Evolutionary conservation across 2,888 invertebrate species (phyloP), one percentile per base, ranked within the genome.

Genomic region (Teleogryllus oceanicus): DNA sequence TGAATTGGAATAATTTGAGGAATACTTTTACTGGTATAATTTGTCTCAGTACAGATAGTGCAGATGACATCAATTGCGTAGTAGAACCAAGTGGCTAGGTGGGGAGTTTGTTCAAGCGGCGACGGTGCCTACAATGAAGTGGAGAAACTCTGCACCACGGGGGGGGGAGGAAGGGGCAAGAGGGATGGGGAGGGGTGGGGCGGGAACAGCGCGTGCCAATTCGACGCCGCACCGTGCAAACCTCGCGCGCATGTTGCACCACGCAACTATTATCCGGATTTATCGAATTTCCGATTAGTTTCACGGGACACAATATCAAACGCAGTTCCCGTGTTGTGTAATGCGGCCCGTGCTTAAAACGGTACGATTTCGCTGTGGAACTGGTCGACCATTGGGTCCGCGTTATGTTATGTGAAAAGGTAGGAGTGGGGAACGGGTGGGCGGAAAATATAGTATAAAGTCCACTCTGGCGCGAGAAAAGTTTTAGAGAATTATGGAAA

Each of bases 201-300:
- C 16, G 62, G n/a, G 62, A 13, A 62, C 62, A 62, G 62, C 4
- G 62, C 62, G 62, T n/a, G n/a, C 62, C 62, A 62, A 18, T 62
- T 13, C 62, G n/a, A 18, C 62, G 62, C n/a, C 62, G 62, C 16
- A n/a, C 62, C 62, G n/a, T 62, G 62, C n/a, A 16, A 13, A 62
- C 37, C 37, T 37, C 37, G n/a, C n/a, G 62, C 62, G 62, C 11
- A 13, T n/a, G n/a, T 62, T 62, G 62, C 62, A 62, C n/a, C n/a
- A n/a, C 62, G 62, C 62, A 62, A 62, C 62, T 62, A 62, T 62
- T 62, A 62, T 62, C n/a, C 62, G 62, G 62, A 62, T 62, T 62
- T 62, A 62, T 62, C 62, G 62, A 62, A 62, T 62, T 62, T 62
- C 62, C 62, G 62, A 62, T 62, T 62, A 62, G 62, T 62, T 62